Percentiles rank a stretch among this genome's conserved stretches.
These are phyloP conservation scores for Trichacis sp. DNA, from an alignment of 2,888 invertebrate genomes.

Conservation along the genomic window DNA sequence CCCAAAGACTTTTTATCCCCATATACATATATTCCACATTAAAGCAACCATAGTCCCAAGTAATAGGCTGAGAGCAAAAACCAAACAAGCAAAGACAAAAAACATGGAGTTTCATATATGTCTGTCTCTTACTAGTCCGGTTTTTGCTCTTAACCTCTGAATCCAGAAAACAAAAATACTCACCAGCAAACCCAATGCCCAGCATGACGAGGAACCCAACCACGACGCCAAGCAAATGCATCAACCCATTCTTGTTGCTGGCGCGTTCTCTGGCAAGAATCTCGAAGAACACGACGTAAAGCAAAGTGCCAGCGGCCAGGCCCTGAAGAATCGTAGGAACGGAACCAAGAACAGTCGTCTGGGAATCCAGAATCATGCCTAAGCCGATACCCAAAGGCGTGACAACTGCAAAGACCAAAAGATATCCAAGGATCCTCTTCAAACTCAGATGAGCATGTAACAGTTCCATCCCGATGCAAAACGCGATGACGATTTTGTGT, in stretches of 20 bases:
- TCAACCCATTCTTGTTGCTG: slow-evolving; percentile 72
- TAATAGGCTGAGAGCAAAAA: no score
- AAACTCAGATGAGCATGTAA: slow-evolving; percentile 70
- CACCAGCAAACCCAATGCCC: slow-evolving; percentile 68
- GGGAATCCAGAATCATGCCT: slow-evolving; percentile 72
- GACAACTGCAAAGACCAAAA: slow-evolving; percentile 76
- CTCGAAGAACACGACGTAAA: slow-evolving; percentile 87
- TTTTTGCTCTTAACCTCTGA: no score
- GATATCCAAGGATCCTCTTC: slow-evolving; percentile 72
- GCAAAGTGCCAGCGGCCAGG: slow-evolving; percentile 82
- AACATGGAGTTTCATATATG: no score
- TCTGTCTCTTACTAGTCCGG: no score
- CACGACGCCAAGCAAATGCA: slow-evolving; percentile 73
- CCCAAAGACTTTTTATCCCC: no score
- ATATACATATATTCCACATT: no score
- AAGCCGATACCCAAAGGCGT: slow-evolving; percentile 78
- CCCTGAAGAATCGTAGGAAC: slow-evolving; percentile 72
- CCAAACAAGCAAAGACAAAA: no score
- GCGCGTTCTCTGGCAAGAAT: slow-evolving; percentile 79
- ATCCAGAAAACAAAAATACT: no score
- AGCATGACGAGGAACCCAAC: slow-evolving; percentile 74
- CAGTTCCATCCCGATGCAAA: slow-evolving; percentile 77
- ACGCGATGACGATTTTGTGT: slow-evolving; percentile 77
- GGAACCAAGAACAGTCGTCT: slow-evolving; percentile 65
- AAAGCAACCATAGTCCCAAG: no score